Evolutionary conservation across 2,888 invertebrate genomes (phyloP).

Genomic region (Ochropacha duplaris): DNA sequence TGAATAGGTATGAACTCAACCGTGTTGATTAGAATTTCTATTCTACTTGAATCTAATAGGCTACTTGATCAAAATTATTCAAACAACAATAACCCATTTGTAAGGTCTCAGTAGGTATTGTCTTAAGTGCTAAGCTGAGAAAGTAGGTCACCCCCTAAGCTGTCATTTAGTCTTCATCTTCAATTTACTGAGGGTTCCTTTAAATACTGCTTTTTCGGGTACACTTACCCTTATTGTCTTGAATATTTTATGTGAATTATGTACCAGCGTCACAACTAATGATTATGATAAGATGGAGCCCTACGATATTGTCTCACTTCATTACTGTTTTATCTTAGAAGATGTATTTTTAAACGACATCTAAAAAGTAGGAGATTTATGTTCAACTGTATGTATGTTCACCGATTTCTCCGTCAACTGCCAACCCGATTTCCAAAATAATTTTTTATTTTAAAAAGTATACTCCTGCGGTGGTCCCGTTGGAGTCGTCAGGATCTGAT

Average conservation of each 20-base stretch:
- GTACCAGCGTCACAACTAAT: constrained; percentile 4
- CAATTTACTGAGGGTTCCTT: neutral
- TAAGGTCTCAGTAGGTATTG: constrained; percentile 1
- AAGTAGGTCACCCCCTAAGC: constrained; percentile 5
- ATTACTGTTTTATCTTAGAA: neutral
- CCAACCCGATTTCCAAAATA: too few relatives aligned
- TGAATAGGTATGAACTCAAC: too few relatives aligned
- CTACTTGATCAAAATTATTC: neutral
- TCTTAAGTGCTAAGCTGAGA: constrained; percentile 1
- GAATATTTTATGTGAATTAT: constrained; percentile 5
- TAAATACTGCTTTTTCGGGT: constrained; percentile 6
- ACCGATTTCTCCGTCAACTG: too few relatives aligned
- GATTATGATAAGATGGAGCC: constrained; percentile 3
- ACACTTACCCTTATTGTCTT: constrained; percentile 2
- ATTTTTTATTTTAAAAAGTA: too few relatives aligned
- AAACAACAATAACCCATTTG: neutral
- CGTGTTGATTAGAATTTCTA: neutral
- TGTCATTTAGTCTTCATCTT: constrained; percentile 5
- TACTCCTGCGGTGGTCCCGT: too few relatives aligned
- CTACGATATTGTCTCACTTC: neutral
- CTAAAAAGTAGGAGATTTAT: too few relatives aligned
- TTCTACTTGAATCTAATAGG: neutral
- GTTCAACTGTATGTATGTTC: too few relatives aligned
- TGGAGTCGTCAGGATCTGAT: too few relatives aligned
- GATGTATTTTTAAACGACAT: too few relatives aligned